Evolutionary conservation across 1,140 invertebrate species (phyloP), one percentile per base, ranked within the genome.

Genomic region (Zaprionus africanus): DNA sequence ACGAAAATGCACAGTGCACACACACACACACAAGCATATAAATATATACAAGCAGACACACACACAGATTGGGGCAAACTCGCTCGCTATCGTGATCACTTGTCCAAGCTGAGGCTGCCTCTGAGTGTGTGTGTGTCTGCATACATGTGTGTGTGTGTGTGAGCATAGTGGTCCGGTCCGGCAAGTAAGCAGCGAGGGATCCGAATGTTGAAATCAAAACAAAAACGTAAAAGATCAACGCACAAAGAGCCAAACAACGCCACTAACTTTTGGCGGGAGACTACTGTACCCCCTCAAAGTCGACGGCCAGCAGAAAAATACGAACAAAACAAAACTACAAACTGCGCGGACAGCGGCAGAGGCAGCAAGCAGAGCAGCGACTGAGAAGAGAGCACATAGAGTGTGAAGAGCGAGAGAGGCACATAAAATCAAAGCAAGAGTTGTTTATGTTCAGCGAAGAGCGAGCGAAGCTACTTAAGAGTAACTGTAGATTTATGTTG

Each of bases 181-280:
- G 68, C 78, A 78, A 78, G 68, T 70, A 41, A 34, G 22, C 61
- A 62, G 61, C 54, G 64, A 77, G 67, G 76, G 58, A 36, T 75
- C 67, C 78, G 85, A 90, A 90, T 84, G 80, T 90, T 84, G 81
- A 90, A 90, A 90, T 90, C 85, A 90, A 90, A 90, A 90, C 85
- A 90, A 90, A 90, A 90, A 90, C 85, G 85, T 90, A 90, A 90
- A 90, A 90, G 85, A 90, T 90, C 85, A 88, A 88, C 85, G 85
- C 81, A 90, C 85, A 88, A 78, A 74, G 58, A 78, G 64, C 54
- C 54, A 57, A 73, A 79, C 67, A 61, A 56, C 65, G 78, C 81
- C 78, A 88, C 86, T 90, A 76, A 90, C 79, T 90, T 90, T 90
- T 90, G 85, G 85, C 85, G 85, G 85, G 85, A 90, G 85, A 90